These are phyloP conservation scores for Morone saxatilis DNA, from an alignment of 2,113 vertebrate species.

Conservation along the genomic window DNA sequence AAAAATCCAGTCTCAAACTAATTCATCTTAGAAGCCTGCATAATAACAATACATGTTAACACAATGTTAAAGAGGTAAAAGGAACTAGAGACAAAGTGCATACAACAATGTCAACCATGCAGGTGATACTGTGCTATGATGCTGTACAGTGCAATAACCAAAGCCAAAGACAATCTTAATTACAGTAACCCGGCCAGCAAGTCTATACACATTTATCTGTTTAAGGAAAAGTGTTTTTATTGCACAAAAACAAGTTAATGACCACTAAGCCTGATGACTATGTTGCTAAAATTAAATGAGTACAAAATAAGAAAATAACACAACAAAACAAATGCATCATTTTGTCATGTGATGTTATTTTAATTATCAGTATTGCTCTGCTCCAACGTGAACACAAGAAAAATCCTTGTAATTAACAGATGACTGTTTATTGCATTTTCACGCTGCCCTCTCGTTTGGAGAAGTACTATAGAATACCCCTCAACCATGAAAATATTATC, in stretches of 20 bases:
- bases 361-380: neutral
- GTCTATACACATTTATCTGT: neutral
- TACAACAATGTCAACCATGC: neutral
- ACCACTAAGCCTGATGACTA: neutral
- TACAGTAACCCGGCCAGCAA: too few species aligned
- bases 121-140: neutral
- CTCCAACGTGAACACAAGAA: neutral
- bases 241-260: neutral
- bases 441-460: conserved; percentile 1
- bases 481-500: conserved; percentile 45
- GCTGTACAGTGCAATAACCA: neutral
- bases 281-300: neutral
- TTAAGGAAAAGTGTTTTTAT: neutral
- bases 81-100: neutral
- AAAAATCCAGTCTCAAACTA: neutral
- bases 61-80: neutral
- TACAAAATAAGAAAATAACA: neutral
- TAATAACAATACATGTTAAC: neutral
- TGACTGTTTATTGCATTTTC: conserved; percentile 22
- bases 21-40: neutral
- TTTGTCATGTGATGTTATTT: neutral
- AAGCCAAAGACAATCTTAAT: neutral
- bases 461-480: conserved; percentile 11
- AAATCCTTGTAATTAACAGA: conserved; percentile 2
- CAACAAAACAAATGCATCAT: neutral